Base-by-base conservation (phyloP, 2,888 invertebrate genomes). In the Lasius fuliginosus region DNA sequence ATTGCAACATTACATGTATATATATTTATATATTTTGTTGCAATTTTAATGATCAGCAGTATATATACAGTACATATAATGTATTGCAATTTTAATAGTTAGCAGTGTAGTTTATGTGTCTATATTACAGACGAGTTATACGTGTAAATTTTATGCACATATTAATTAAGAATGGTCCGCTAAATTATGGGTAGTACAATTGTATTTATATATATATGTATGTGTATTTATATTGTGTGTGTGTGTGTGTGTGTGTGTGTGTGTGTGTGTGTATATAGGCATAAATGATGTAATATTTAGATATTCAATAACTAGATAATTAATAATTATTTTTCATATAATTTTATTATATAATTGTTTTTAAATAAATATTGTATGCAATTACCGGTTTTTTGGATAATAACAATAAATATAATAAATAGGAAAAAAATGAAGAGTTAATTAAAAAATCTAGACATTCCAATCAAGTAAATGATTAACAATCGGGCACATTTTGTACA, bases 401-500 rank as follows among this genome's bases (percentile, higher is more conserved):
- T 30, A 42, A n/a, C 1, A 11, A 68, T 30, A 49, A 69, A 33
- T 67, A 27, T 23, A 53, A 40, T 27, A 8, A 65, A 23, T 18
- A 33, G 4, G 3, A 77, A n/a, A 56, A 77, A 12, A 53, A 27
- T 0, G 3, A 8, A 56, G 9, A 6, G 1, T 76, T 40, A 9
- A 33, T 46, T 49, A 49, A 18, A 65, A 36, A 23, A 23, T 23
- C n/a, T 62, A 5, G 15, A 74, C 1, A 53, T 65, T 18, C 18
- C 27, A 12, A 12, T 27, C n/a, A 27, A 27, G 6, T 33, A 1
- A 1, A 30, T 11, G 27, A 62, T 36, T 65, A 36, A 56, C 40
- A 76, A 68, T 74, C 12, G 6, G 23, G 42, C 18, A 64, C 33
- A 64, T 27, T 12, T 23, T 42, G 49, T 62, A 58, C 40, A 79